Evolutionary conservation across 2,113 vertebrate species (phyloP).

Genomic region (Eublepharis macularius): DNA sequence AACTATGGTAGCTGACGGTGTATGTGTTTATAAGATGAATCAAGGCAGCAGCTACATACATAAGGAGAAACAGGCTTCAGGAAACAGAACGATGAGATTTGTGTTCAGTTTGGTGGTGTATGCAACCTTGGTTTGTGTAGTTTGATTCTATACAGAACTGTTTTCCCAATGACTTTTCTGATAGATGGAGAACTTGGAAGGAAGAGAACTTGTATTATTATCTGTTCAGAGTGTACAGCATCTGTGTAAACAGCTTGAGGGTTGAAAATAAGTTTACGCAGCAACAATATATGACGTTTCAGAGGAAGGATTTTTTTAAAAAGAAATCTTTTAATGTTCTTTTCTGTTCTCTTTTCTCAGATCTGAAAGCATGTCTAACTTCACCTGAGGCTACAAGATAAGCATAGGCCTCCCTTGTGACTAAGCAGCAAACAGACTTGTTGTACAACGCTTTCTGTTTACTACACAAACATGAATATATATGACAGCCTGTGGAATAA

Average conservation of each 20-base stretch:
- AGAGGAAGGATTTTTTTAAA: background rate
- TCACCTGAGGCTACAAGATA: constrained; percentile 50
- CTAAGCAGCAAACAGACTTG: constrained; percentile 41
- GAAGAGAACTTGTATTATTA: background rate
- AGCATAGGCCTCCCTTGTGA: constrained; percentile 49
- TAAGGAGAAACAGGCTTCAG: constrained; percentile 4
- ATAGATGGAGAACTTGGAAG: fast-evolving
- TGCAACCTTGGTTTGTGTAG: background rate
- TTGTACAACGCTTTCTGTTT: constrained; percentile 41
- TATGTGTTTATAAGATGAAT: background rate
- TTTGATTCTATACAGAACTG: background rate
- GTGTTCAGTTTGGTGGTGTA: fast-evolving
- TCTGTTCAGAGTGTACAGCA: background rate
- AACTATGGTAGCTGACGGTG: constrained; percentile 9
- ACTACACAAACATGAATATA: background rate
- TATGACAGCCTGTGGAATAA: constrained; percentile 29
- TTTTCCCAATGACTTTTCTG: background rate
- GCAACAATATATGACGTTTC: background rate
- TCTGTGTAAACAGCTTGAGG: background rate
- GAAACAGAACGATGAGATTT: background rate
- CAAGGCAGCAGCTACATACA: no score
- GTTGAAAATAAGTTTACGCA: background rate
- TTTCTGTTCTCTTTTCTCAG: constrained; percentile 42
- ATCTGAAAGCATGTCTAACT: constrained; percentile 39
- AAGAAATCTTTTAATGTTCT: constrained; percentile 24